A percentile compares a stretch with the other conserved stretches of the same genome.
These are phyloP conservation scores for Anthoptus insignis DNA, from an alignment of 2,888 invertebrate species.

Conservation along the genomic window DNA sequence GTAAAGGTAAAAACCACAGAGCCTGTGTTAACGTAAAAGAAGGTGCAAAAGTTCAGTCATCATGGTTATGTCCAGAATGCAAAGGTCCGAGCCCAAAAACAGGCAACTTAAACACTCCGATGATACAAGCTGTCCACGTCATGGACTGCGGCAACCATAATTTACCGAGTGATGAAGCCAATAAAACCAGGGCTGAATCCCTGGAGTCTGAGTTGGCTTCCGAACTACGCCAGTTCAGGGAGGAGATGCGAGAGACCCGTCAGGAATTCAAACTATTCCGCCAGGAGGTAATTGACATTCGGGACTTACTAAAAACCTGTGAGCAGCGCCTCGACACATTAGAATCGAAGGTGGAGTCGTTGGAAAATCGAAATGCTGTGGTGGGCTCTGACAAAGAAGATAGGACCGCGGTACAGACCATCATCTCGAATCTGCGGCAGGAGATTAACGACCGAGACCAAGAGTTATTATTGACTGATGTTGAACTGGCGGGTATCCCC, in stretches of 20 bases:
- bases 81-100: background rate
- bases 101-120: background rate
- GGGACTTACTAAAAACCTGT: background rate
- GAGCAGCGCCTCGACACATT: background rate
- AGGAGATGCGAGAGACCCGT: background rate
- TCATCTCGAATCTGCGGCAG: slow-evolving; percentile 2
- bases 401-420: slow-evolving; percentile 25
- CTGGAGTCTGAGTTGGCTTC: no score
- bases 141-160: no score
- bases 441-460: slow-evolving; percentile 42
- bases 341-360: background rate
- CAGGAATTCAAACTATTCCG: slow-evolving; percentile 11
- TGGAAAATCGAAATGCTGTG: background rate
- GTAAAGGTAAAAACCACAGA: background rate
- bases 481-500: slow-evolving; percentile 31
- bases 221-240: no score
- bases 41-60: background rate
- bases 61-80: background rate
- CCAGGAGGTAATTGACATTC: slow-evolving; percentile 8
- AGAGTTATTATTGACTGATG: slow-evolving; percentile 32
- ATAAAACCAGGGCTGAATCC: no score
- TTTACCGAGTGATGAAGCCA: no score
- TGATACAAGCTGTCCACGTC: background rate
- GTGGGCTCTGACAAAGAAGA: slow-evolving; percentile 8
- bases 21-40: background rate